Percentiles rank a stretch among this genome's conserved stretches.
These are phyloP conservation scores for Leptura quadrifasciata DNA, from an alignment of 2,888 invertebrate genomes.

Conservation along the genomic window DNA sequence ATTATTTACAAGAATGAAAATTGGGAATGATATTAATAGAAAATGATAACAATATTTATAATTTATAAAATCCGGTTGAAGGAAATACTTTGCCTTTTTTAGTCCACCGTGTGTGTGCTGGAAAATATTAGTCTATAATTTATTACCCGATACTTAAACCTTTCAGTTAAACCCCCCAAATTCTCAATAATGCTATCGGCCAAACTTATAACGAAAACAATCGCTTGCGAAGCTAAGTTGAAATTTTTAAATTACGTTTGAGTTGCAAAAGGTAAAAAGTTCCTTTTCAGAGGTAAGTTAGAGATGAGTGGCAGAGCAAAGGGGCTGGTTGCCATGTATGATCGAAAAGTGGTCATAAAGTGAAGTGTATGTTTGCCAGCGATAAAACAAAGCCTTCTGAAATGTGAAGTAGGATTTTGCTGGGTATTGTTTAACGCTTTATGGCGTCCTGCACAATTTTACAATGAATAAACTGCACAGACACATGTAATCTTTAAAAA, in stretches of 20 bases:
- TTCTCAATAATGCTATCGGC: too few relatives aligned
- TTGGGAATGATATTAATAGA: too few relatives aligned
- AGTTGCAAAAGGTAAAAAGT: neutral
- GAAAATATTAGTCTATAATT: too few relatives aligned
- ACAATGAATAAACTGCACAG: constrained; percentile 40
- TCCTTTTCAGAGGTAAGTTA: constrained; percentile 4
- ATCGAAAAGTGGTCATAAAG: constrained; percentile 51
- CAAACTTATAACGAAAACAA: too few relatives aligned
- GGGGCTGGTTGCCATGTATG: constrained; percentile 38
- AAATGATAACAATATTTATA: too few relatives aligned
- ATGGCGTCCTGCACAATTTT: constrained; percentile 44
- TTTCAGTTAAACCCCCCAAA: too few relatives aligned
- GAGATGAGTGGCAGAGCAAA: constrained; percentile 15
- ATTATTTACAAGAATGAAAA: too few relatives aligned
- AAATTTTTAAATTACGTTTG: neutral
- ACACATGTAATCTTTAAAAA: constrained; percentile 34
- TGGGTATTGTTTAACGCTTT: constrained; percentile 49
- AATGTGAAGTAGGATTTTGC: constrained; percentile 49
- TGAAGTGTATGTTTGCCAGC: constrained; percentile 52
- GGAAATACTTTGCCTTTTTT: too few relatives aligned
- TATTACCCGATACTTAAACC: too few relatives aligned
- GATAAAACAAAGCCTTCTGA: constrained; percentile 54
- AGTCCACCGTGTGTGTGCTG: too few relatives aligned
- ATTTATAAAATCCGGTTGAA: too few relatives aligned
- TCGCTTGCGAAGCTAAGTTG: too few relatives aligned